Conservation (phyloP, 2,797 vertebrate species). For the Oryzias dopingdopingensis region DNA sequence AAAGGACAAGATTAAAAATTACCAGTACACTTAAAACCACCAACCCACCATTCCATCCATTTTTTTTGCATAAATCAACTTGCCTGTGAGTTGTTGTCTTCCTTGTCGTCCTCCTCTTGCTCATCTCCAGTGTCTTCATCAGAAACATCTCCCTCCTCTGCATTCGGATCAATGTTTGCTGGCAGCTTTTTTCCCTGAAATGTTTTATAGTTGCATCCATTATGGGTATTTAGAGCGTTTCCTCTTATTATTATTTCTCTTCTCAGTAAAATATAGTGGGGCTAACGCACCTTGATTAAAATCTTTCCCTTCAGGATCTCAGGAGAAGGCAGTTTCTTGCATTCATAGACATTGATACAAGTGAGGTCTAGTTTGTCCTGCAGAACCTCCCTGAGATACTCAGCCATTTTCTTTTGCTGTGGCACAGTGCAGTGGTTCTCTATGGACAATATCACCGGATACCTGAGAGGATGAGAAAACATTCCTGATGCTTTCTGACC, state of each 20-base stretch:
- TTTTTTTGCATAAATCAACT: constrained; percentile 67
- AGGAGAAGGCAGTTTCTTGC: constrained; percentile 86
- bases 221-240: no score
- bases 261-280: neutral
- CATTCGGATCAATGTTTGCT: constrained; percentile 85
- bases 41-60: constrained; percentile 6
- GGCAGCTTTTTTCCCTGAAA: constrained; percentile 92
- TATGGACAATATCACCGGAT: constrained; percentile 89
- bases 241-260: no score
- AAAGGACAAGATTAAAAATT: constrained; percentile 30
- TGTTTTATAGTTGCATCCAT: no score
- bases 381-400: constrained; percentile 86
- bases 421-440: constrained; percentile 93
- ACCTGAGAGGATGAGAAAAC: constrained; percentile 66
- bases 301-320: constrained; percentile 90
- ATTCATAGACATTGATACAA: constrained; percentile 77
- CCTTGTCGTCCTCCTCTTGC: constrained; percentile 86
- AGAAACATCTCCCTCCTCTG: constrained; percentile 93
- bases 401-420: constrained; percentile 93
- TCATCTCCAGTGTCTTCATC: constrained; percentile 94
- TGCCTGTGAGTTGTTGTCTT: constrained; percentile 71
- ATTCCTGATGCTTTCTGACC: constrained; percentile 1
- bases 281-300: constrained; percentile 86
- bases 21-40: neutral
- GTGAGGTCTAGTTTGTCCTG: constrained; percentile 91